phyloP scores from a whole-genome alignment of 1,140 invertebrate genomes.

The Rhyzopertha dominica region DNA sequence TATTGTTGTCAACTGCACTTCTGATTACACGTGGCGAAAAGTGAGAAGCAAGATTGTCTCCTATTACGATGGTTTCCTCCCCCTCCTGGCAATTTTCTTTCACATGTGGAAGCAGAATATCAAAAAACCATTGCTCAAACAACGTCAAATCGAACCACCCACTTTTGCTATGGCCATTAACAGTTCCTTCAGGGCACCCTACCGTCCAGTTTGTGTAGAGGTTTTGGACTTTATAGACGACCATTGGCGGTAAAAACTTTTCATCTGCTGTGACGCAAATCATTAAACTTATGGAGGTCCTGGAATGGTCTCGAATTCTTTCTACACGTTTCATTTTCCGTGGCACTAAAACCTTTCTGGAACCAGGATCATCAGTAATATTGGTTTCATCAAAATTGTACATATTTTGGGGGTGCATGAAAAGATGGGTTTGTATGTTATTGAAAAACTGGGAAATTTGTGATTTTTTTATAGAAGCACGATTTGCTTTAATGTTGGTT shows the following conservation, averaged over 20 bases:
- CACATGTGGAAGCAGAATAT: conserved; percentile 2
- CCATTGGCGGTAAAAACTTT: conserved; percentile 26
- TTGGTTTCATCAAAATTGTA: conserved; percentile 11
- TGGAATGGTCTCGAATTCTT: conserved; percentile 10
- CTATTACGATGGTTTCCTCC: conserved; percentile 2
- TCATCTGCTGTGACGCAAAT: conserved; percentile 26
- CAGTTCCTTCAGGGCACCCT: conserved; percentile 10
- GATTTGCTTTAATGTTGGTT: conserved; percentile 5
- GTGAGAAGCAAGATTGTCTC: conserved; percentile 12
- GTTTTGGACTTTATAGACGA: conserved; percentile 34
- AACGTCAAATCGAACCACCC: conserved; percentile 34
- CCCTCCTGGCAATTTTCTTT: neutral
- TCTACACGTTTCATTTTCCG: conserved; percentile 5
- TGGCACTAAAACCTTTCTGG: conserved; percentile 10
- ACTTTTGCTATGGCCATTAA: conserved; percentile 21
- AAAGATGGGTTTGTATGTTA: conserved; percentile 9
- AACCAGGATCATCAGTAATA: conserved; percentile 4
- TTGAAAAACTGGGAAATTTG: conserved; percentile 7
- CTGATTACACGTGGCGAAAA: conserved; percentile 3
- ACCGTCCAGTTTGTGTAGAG: conserved; percentile 29
- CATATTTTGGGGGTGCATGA: conserved; percentile 1
- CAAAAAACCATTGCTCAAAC: conserved; percentile 33
- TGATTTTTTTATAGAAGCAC: neutral
- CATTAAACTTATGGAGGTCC: conserved; percentile 22
- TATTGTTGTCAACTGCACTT: conserved; percentile 1